A percentile compares a stretch with the other conserved stretches of the same genome.
Evolutionary conservation across 1,140 invertebrate species (phyloP).

Genomic region (Atta texana): DNA sequence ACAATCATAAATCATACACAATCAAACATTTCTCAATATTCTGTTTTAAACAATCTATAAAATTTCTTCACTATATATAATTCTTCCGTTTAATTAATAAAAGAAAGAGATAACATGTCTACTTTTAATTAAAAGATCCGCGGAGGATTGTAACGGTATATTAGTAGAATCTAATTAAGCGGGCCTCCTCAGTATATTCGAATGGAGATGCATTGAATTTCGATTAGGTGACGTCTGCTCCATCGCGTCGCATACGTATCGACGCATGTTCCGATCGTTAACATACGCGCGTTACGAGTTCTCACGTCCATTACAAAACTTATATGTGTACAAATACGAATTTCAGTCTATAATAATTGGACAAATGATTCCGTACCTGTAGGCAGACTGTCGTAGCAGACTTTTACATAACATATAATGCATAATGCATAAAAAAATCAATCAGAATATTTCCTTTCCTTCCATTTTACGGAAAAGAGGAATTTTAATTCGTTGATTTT

Average conservation of each 20-base stretch:
- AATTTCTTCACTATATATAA: background rate
- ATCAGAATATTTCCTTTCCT: too few species aligned
- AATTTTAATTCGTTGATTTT: too few species aligned
- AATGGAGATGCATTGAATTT: slow-evolving; percentile 73
- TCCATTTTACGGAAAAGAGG: too few species aligned
- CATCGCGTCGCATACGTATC: background rate
- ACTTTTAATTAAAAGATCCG: background rate
- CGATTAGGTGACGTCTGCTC: slow-evolving; percentile 67
- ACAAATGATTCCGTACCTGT: slow-evolving; percentile 9
- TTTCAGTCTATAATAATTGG: slow-evolving; percentile 24
- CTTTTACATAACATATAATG: too few species aligned
- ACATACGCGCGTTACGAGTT: background rate
- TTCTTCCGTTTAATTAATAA: background rate
- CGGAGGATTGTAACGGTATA: slow-evolving; percentile 3
- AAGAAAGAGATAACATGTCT: background rate
- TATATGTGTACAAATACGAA: background rate
- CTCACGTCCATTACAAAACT: background rate
- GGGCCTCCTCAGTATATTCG: background rate
- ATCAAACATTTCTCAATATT: background rate
- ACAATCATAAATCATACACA: background rate
- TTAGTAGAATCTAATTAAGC: slow-evolving; percentile 32
- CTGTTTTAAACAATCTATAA: background rate
- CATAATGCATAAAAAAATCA: too few species aligned
- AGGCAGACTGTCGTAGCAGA: background rate
- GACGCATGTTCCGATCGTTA: background rate